Percentiles rank a stretch among this genome's conserved stretches.
Conservation (phyloP, 2,888 invertebrate species). For the Diarsia rubi region DNA sequence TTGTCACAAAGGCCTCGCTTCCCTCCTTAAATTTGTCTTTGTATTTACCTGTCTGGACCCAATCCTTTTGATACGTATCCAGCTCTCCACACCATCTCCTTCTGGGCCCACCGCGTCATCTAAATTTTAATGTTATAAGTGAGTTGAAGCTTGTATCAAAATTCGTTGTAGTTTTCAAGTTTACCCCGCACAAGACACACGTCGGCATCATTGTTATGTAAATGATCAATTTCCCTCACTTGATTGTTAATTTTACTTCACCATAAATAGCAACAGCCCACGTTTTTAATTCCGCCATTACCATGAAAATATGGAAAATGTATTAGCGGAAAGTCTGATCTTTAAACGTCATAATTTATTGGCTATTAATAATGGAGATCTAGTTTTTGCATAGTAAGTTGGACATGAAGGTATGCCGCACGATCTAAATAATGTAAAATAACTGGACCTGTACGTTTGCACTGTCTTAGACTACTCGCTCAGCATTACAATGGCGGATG, state of each 20-base stretch:
- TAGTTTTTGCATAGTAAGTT: conserved; percentile 48
- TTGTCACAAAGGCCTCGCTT: too few relatives aligned
- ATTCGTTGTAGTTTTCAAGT: not conserved
- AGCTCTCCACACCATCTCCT: too few relatives aligned
- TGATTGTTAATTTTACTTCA: conserved; percentile 1
- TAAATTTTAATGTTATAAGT: not conserved
- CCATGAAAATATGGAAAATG: conserved; percentile 57
- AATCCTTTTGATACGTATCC: too few relatives aligned
- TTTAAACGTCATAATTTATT: conserved; percentile 51
- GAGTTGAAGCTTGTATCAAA: not conserved
- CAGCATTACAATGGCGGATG: conserved; percentile 54
- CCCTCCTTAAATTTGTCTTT: too few relatives aligned
- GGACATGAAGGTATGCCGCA: conserved; percentile 48
- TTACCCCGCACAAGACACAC: not conserved
- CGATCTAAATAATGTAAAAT: conserved; percentile 57
- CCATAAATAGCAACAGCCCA: conserved; percentile 19
- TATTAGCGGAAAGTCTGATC: conserved; percentile 56
- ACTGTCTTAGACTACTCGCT: conserved; percentile 36
- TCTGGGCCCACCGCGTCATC: too few relatives aligned
- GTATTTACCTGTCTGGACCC: too few relatives aligned
- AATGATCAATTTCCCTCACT: conserved; percentile 30
- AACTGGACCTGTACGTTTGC: conserved; percentile 55
- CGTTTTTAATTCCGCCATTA: conserved; percentile 45
- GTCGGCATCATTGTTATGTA: conserved; percentile 27
- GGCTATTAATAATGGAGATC: conserved; percentile 55